Conservation (phyloP, 1,140 invertebrate species). For the Aphelenchoides avenae region DNA sequence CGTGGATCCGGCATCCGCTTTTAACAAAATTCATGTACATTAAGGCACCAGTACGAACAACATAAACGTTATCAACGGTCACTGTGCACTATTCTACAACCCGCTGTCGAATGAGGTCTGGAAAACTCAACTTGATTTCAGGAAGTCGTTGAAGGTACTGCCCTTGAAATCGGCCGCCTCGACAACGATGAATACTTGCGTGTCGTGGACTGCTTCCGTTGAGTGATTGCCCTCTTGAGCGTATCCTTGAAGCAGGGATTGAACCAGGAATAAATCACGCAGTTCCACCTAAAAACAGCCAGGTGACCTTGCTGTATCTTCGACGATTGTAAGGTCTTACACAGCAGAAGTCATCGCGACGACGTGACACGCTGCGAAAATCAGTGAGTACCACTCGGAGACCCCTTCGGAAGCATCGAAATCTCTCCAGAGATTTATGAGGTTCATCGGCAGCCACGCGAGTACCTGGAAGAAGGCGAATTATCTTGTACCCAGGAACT, state of each 20-base stretch:
- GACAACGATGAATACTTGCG: too few relatives aligned
- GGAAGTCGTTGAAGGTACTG: too few relatives aligned
- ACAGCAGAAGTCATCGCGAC: slow-evolving; percentile 64
- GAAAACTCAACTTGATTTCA: too few relatives aligned
- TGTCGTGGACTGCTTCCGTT: too few relatives aligned
- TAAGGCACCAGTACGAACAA: too few relatives aligned
- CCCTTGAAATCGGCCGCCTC: too few relatives aligned
- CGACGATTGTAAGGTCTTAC: neutral
- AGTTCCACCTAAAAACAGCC: slow-evolving; percentile 60
- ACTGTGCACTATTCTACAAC: too few relatives aligned
- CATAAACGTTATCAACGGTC: too few relatives aligned
- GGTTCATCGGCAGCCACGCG: slow-evolving; percentile 64
- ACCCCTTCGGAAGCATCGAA: slow-evolving; percentile 27
- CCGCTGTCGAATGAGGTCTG: too few relatives aligned
- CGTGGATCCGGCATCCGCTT: too few relatives aligned
- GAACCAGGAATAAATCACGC: slow-evolving; percentile 65
- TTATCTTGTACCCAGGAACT: slow-evolving; percentile 49
- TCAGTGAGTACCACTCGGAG: slow-evolving; percentile 46
- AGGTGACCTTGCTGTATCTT: neutral
- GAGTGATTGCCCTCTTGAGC: slow-evolving; percentile 11
- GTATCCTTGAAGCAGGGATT: slow-evolving; percentile 50
- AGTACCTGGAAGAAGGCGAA: too few relatives aligned
- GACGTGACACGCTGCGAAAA: slow-evolving; percentile 64
- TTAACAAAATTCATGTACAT: too few relatives aligned
- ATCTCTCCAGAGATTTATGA: slow-evolving; percentile 62